Base-by-base conservation (phyloP, 2,113 vertebrate species). In the Tachysurus vachellii region DNA sequence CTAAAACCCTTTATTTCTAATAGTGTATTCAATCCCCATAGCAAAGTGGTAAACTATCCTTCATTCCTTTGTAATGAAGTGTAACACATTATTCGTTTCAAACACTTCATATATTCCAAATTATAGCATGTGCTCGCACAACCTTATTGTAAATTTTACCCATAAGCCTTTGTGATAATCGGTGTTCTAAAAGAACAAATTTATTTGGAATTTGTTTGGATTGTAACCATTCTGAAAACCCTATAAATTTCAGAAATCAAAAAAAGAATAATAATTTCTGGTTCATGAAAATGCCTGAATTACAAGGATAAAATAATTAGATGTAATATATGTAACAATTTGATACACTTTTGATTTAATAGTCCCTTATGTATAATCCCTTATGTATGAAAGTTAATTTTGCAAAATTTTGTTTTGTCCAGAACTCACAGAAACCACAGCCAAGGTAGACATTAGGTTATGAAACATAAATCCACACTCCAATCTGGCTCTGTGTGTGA, bases 21-120 rank as follows among this genome's bases (percentile, higher is more conserved):
- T 36, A 11, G 28, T 4, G 19, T 36, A 5, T 31, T 12, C 11
- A 28, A 28, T 56, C 28, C 54, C 77, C 77, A 36, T 21, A 57
- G 77, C n/a, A 57, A 31, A 56, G n/a, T 79, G 75, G 50, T 79
- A 54, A 79, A 17, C 50, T 54, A 54, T 77, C 44, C 21, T 50
- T 75, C 71, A 47, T 75, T 50, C 11, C 26, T 75, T 26, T 23
- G 71, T 75, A 75, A 75, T 75, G 71, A 50, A 75, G 44, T 75
- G 71, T 50, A 75, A 50, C 19, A 47, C 42, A 47, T 71, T 42
- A 71, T 75, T 75, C 42, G 23, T 75, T 50, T 26, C 44, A 50
- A 50, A 75, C 42, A 75, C 8, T 75, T 75, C 2, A 11, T 75
- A 75, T 50, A 75, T 23, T 75, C 42, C 21, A 50, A 50, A 50